Percentiles rank a stretch among this genome's conserved stretches.
phyloP scores from a whole-genome alignment of 2,113 vertebrate species.

The Nothoprocta perdicaria region DNA sequence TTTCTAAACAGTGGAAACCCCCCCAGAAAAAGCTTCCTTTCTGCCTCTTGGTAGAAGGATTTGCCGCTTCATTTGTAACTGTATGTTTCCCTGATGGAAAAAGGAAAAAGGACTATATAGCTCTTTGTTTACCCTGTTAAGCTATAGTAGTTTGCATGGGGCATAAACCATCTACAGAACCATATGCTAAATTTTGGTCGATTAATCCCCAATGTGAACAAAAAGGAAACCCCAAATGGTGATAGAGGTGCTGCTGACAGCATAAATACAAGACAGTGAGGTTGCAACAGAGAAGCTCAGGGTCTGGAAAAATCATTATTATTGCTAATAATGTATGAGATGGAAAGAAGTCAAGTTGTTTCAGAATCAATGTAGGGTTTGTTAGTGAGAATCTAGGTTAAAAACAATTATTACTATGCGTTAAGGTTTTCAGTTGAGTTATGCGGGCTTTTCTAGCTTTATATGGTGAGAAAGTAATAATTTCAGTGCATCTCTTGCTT shows the following conservation, averaged over 20 bases:
- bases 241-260: background rate
- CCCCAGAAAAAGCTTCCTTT: background rate
- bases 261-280: background rate
- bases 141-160: background rate
- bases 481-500: constrained; percentile 14
- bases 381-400: background rate
- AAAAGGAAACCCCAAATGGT: background rate
- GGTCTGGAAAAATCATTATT: background rate
- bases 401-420: constrained; percentile 10
- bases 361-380: background rate
- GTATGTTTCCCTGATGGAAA: background rate
- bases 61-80: background rate
- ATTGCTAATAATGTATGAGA: background rate
- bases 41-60: background rate
- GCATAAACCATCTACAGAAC: background rate
- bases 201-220: background rate
- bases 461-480: constrained; percentile 26
- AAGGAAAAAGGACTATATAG: background rate
- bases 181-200: rapidly evolving
- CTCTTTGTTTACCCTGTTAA: background rate
- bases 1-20: background rate
- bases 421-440: constrained; percentile 9
- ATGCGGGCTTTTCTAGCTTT: constrained; percentile 9
- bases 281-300: background rate
- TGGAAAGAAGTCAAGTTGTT: constrained; percentile 1